Evolutionary conservation across 1,140 invertebrate species (phyloP), one percentile per base, ranked within the genome.

Genomic region (Conus ventricosus): DNA sequence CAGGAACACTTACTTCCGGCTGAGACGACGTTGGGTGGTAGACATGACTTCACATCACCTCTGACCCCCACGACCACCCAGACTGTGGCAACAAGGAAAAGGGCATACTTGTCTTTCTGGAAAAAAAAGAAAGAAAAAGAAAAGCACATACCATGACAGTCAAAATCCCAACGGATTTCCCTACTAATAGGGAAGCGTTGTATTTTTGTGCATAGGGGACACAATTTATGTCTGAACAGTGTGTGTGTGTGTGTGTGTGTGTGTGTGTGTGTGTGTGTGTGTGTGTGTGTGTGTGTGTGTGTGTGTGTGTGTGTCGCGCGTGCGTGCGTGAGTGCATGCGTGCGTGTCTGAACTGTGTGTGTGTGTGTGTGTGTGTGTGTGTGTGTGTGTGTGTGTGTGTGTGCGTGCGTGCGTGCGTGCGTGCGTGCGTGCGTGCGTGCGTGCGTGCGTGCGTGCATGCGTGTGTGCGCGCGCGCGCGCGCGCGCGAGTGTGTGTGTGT

Each of bases 281-380:
- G 75, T 15, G 75, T 78, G 75, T n/a, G 75, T n/a, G 75, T 78
- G 75, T n/a, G 75, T 78, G 75, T n/a, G 75, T 78, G 75, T 39
- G 23, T 10, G 75, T 78, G 75, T 23, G 75, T 39, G 75, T n/a
- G 75, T 39, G 75, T n/a, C n/a, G 75, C n/a, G 75, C n/a, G 75
- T 5, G 75, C n/a, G 75, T 5, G 75, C n/a, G 75, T 4, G 75
- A 1, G 75, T 5, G 5, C n/a, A n/a, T n/a, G n/a, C n/a, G n/a
- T n/a, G n/a, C n/a, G n/a, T n/a, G n/a, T n/a, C n/a, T n/a, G n/a
- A n/a, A n/a, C n/a, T 78, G 2, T 23, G 23, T n/a, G 75, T n/a
- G 75, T 39, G 75, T 23, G 75, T 63, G 60, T 63, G 60, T 63
- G 60, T 63, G 60, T 63, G 60, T 63, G 60, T 1, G 1, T 63